These are phyloP conservation scores for Aegithalos caudatus DNA, from an alignment of 2,113 vertebrate species.

Conservation along the genomic window DNA sequence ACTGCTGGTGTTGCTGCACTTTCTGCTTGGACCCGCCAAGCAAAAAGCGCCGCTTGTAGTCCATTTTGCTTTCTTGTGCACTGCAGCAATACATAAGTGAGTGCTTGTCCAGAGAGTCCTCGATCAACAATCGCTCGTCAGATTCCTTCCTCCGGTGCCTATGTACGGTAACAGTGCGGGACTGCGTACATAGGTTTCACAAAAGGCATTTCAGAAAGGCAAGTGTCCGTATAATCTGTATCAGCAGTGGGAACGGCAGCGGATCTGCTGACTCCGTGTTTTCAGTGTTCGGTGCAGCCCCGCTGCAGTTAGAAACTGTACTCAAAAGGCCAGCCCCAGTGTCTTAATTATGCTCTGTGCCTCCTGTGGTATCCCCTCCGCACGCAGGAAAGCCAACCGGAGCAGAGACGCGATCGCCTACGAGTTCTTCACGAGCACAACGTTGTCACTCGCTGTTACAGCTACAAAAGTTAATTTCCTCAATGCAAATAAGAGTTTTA, in stretches of 20 bases:
- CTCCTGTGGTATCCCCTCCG: slow-evolving; percentile 19
- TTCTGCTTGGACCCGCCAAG: slow-evolving; percentile 99
- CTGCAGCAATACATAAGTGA: slow-evolving; percentile 98
- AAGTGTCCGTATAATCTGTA: slow-evolving; percentile 65
- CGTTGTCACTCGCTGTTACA: slow-evolving; percentile 16
- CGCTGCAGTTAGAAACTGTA: slow-evolving; percentile 74
- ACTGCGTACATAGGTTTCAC: slow-evolving; percentile 78
- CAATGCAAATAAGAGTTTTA: slow-evolving; percentile 59
- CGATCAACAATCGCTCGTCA: slow-evolving; percentile 50
- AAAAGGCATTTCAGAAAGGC: slow-evolving; percentile 87
- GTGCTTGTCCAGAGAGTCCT: slow-evolving; percentile 60
- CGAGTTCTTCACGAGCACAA: slow-evolving; percentile 39
- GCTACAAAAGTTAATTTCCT: slow-evolving; percentile 32
- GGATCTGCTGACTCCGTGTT: slow-evolving; percentile 62
- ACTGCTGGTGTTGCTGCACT: slow-evolving; percentile 98
- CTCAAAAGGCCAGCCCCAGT: slow-evolving; percentile 44
- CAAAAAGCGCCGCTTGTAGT: slow-evolving; percentile 99
- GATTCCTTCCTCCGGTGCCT: slow-evolving; percentile 64
- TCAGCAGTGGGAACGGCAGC: slow-evolving; percentile 68
- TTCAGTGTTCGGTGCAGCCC: slow-evolving; percentile 77
- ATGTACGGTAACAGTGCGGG: slow-evolving; percentile 79
- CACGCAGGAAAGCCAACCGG: not conserved
- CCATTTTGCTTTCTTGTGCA: slow-evolving; percentile 98
- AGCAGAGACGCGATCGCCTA: slow-evolving; percentile 9
- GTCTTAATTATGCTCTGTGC: not conserved